These are phyloP conservation scores for Harpagifer antarcticus DNA, from an alignment of 2,797 vertebrate genomes.

Conservation along the genomic window DNA sequence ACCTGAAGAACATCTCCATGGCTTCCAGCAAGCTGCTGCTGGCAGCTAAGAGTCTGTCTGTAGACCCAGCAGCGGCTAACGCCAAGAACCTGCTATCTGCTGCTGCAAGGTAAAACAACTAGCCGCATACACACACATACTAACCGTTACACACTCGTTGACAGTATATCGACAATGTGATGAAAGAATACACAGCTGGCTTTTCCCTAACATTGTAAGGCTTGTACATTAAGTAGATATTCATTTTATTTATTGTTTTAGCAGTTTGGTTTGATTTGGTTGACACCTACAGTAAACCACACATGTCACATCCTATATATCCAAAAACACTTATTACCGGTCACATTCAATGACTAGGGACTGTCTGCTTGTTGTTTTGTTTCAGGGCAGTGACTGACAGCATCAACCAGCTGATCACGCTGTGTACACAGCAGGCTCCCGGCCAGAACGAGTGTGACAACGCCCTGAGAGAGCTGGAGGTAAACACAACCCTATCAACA, in stretches of 20 bases:
- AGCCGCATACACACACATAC: background rate
- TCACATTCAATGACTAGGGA: background rate
- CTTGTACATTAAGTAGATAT: no score
- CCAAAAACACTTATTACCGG: background rate
- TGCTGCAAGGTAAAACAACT: slow-evolving; percentile 91
- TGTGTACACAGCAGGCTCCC: slow-evolving; percentile 98
- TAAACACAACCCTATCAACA: slow-evolving; percentile 60
- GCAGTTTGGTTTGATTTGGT: no score
- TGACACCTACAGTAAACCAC: background rate
- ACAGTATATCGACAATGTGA: no score
- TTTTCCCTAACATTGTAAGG: no score
- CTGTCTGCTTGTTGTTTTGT: slow-evolving; percentile 36
- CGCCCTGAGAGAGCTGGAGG: slow-evolving; percentile 96
- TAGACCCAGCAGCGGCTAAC: slow-evolving; percentile 97
- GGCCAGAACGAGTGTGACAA: slow-evolving; percentile 99
- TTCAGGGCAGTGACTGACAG: slow-evolving; percentile 97
- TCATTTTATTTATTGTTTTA: no score
- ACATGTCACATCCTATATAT: background rate
- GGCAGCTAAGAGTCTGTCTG: slow-evolving; percentile 97
- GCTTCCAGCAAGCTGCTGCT: slow-evolving; percentile 97
- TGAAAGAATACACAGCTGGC: no score
- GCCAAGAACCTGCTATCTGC: slow-evolving; percentile 97
- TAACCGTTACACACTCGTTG: no score
- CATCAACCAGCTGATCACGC: slow-evolving; percentile 97
- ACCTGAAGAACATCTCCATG: slow-evolving; percentile 99